Percentiles rank a stretch among this genome's conserved stretches.
Conservation (phyloP, 2,888 invertebrate genomes). For the Drosophila subsilvestris region DNA sequence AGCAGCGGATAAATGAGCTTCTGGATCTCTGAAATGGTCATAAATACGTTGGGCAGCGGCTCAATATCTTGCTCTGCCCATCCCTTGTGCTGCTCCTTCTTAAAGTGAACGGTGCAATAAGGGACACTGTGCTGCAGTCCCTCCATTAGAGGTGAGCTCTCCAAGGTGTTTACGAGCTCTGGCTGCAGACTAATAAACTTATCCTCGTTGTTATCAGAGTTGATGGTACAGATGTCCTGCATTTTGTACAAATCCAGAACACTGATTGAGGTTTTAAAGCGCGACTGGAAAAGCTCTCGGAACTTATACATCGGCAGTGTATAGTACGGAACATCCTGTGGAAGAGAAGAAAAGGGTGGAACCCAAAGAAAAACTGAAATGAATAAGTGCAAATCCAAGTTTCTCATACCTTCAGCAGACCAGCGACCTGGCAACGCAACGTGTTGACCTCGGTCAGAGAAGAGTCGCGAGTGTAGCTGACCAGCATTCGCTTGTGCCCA, state of each 20-base stretch:
- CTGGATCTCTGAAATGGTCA: constrained; percentile 83
- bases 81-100: constrained; percentile 87
- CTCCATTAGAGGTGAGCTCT: constrained; percentile 85
- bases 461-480: constrained; percentile 88
- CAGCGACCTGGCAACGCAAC: constrained; percentile 88
- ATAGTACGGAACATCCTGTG: constrained; percentile 89
- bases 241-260: constrained; percentile 89
- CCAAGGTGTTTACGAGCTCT: constrained; percentile 86
- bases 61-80: constrained; percentile 92
- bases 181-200: constrained; percentile 89
- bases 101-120: constrained; percentile 87
- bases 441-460: constrained; percentile 87
- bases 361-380: not conserved
- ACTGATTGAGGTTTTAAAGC: constrained; percentile 90
- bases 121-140: constrained; percentile 85
- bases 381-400: not conserved
- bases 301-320: constrained; percentile 92
- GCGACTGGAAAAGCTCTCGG: constrained; percentile 91
- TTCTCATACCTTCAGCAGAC: constrained; percentile 86
- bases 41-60: constrained; percentile 86
- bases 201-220: constrained; percentile 88
- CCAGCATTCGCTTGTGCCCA: constrained; percentile 91
- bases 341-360: not conserved
- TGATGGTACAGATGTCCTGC: constrained; percentile 90
- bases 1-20: constrained; percentile 82